These are phyloP conservation scores for Meloidogyne hapla DNA, from an alignment of 1,140 invertebrate species.

Conservation along the genomic window DNA sequence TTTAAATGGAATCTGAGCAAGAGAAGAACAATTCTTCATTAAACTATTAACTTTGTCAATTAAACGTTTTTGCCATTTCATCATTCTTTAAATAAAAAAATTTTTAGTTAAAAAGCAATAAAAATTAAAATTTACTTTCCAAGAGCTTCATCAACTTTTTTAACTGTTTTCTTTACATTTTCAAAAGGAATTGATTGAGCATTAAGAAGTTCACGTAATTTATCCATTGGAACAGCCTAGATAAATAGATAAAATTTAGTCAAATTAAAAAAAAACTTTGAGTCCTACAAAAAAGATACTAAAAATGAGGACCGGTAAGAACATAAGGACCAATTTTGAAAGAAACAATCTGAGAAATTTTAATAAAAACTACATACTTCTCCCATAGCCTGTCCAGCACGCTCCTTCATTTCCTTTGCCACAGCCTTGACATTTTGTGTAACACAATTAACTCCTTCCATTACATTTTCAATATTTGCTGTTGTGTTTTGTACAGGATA, in stretches of 20 bases:
- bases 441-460: conserved; percentile 45
- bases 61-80: conserved; percentile 40
- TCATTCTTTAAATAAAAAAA: conserved; percentile 39
- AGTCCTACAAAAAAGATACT: too few species aligned
- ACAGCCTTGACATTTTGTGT: conserved; percentile 32
- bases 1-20: conserved; percentile 29
- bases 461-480: conserved; percentile 30
- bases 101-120: background rate
- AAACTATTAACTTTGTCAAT: conserved; percentile 22
- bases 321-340: too few species aligned
- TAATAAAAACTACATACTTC: background rate
- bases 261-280: too few species aligned
- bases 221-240: conserved; percentile 33
- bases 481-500: conserved; percentile 42
- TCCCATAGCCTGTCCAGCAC: conserved; percentile 15
- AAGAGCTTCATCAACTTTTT: conserved; percentile 42
- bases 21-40: conserved; percentile 33
- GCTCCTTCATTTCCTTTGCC: conserved; percentile 31
- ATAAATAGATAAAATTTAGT: conserved; percentile 17
- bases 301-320: too few species aligned
- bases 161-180: conserved; percentile 29
- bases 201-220: conserved; percentile 27
- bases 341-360: too few species aligned
- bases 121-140: conserved; percentile 23
- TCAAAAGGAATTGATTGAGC: conserved; percentile 31